These are phyloP conservation scores for Panthera uncia DNA, from an alignment of 2,113 vertebrate genomes.

Conservation along the genomic window DNA sequence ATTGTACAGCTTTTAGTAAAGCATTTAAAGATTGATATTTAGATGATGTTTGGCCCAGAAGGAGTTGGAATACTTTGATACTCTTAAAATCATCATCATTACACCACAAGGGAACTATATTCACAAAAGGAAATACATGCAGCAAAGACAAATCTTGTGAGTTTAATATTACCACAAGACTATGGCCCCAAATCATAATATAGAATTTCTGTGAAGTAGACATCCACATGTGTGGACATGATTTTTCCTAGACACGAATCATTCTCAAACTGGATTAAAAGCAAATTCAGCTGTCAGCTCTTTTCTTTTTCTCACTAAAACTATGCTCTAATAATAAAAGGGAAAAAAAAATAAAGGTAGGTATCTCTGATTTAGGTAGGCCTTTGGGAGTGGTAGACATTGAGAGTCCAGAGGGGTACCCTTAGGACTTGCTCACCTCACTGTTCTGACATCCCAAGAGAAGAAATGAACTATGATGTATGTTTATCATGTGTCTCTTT, in stretches of 20 bases:
- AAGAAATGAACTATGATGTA: background rate
- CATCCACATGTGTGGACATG: background rate
- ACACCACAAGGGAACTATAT: background rate
- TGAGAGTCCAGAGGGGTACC: background rate
- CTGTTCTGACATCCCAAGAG: background rate
- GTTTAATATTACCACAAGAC: background rate
- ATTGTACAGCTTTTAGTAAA: constrained; percentile 23
- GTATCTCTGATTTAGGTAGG: background rate
- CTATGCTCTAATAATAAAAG: background rate
- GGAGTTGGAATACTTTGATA: background rate
- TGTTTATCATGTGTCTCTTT: background rate
- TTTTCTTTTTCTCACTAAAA: background rate
- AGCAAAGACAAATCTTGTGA: background rate
- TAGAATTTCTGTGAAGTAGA: background rate
- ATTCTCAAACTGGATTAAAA: background rate
- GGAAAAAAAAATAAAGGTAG: background rate
- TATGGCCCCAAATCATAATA: background rate
- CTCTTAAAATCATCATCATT: background rate
- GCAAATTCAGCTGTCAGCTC: background rate
- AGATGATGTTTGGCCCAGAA: background rate
- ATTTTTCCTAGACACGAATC: background rate
- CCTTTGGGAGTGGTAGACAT: background rate
- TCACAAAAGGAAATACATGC: background rate
- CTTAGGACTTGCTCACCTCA: background rate
- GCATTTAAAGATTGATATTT: background rate